Percentiles rank a stretch among this genome's conserved stretches.
phyloP scores from a whole-genome alignment of 2,797 vertebrate species.

The Okamejei kenojei region DNA sequence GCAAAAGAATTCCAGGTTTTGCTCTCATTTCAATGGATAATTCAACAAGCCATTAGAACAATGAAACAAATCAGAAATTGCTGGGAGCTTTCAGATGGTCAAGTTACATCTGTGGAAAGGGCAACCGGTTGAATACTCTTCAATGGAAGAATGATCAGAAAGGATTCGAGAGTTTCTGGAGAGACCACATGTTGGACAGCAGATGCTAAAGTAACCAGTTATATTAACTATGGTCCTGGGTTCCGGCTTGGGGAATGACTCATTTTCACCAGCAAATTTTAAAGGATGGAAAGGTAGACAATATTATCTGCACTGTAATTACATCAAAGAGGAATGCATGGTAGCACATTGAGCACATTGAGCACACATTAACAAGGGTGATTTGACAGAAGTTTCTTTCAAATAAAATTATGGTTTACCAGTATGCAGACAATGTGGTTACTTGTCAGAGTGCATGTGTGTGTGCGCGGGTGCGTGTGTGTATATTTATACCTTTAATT shows the following conservation, averaged over 20 bases:
- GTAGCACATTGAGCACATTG: too few species aligned
- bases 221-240: not conserved
- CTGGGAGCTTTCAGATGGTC: too few species aligned
- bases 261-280: not conserved
- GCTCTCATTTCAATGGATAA: not conserved
- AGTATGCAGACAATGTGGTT: too few species aligned
- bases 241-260: not conserved
- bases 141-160: not conserved
- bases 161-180: not conserved
- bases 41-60: not conserved
- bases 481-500: not conserved
- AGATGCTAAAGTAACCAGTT: not conserved
- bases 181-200: not conserved
- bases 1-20: not conserved
- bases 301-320: not conserved
- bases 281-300: not conserved
- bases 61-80: too few species aligned
- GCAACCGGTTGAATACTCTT: too few species aligned
- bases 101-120: too few species aligned
- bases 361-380: too few species aligned
- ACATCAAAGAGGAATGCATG: not conserved
- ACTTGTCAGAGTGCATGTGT: too few species aligned
- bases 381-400: too few species aligned
- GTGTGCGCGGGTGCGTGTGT: too few species aligned
- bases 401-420: too few species aligned